These are phyloP conservation scores for Xyrauchen texanus DNA, from an alignment of 2,113 vertebrate genomes.

Conservation along the genomic window DNA sequence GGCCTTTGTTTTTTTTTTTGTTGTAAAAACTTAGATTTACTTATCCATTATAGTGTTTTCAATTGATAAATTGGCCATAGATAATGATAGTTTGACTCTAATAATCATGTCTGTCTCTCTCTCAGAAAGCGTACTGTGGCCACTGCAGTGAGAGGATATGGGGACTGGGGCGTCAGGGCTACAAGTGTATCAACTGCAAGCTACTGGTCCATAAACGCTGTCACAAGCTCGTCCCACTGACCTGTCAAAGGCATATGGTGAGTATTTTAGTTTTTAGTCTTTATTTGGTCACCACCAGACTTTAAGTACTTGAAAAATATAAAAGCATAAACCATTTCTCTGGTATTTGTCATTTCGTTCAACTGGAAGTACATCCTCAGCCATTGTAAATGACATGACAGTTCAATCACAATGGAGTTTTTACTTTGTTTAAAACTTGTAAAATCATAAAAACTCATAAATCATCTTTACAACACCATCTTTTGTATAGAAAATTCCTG, in stretches of 20 bases:
- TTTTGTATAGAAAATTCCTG: too few relatives aligned
- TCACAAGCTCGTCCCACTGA: slow-evolving; percentile 91
- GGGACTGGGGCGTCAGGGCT: slow-evolving; percentile 94
- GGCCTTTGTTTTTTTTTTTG: background rate
- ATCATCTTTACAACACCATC: too few relatives aligned
- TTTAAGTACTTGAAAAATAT: too few relatives aligned
- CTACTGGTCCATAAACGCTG: slow-evolving; percentile 98
- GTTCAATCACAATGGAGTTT: too few relatives aligned
- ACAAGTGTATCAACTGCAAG: slow-evolving; percentile 98
- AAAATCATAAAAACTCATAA: too few relatives aligned
- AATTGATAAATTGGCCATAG: background rate
- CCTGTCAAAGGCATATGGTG: slow-evolving; percentile 98
- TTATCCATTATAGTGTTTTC: background rate
- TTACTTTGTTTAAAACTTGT: too few relatives aligned
- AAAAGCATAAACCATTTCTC: too few relatives aligned
- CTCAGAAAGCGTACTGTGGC: slow-evolving; percentile 91
- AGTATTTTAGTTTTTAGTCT: slow-evolving; percentile 60
- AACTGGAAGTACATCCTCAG: too few relatives aligned
- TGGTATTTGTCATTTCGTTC: background rate
- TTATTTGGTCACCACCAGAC: background rate
- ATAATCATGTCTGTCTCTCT: slow-evolving; percentile 30
- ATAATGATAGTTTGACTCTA: slow-evolving; percentile 3
- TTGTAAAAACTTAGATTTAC: background rate
- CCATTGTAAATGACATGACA: too few relatives aligned
- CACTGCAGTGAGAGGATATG: slow-evolving; percentile 99